phyloP scores from a whole-genome alignment of 2,797 vertebrate species.

The Lepidocolaptes lacrymiger region DNA sequence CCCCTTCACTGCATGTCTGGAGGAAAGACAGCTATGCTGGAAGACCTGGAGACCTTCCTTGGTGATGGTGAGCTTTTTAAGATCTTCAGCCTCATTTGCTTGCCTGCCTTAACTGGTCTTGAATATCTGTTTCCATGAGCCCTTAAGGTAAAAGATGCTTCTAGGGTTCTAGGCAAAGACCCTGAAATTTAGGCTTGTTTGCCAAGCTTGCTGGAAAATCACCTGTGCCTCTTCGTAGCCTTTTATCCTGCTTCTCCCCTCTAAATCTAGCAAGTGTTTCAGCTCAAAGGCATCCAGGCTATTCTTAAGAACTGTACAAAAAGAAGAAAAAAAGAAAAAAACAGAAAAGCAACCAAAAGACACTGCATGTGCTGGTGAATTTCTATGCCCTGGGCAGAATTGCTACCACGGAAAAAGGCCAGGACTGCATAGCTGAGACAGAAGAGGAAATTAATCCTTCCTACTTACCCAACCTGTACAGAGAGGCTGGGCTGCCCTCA shows the following conservation, averaged over 20 bases:
- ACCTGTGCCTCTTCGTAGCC: neutral
- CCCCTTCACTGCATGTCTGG: neutral
- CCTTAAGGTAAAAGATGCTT: neutral
- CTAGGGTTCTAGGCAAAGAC: neutral
- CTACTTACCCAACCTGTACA: neutral
- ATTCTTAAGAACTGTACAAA: neutral
- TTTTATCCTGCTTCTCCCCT: neutral
- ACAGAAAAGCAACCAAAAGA: neutral
- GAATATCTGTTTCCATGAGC: neutral
- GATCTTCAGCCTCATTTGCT: neutral
- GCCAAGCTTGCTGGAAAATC: neutral
- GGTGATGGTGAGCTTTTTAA: neutral
- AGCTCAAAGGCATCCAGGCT: neutral
- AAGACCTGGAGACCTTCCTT: neutral
- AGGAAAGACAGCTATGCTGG: neutral
- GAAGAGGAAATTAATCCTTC: constrained; percentile 48
- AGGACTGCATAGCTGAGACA: neutral
- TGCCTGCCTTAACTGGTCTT: neutral
- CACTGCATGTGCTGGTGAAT: neutral
- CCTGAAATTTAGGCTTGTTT: neutral
- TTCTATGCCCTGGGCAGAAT: neutral
- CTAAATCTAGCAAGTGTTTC: neutral
- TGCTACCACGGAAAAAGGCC: neutral
- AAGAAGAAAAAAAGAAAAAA: neutral
- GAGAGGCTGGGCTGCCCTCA: constrained; percentile 40